Evolutionary conservation across 2,797 vertebrate species (phyloP), one percentile per base, ranked within the genome.

Genomic region (Helostoma temminkii): DNA sequence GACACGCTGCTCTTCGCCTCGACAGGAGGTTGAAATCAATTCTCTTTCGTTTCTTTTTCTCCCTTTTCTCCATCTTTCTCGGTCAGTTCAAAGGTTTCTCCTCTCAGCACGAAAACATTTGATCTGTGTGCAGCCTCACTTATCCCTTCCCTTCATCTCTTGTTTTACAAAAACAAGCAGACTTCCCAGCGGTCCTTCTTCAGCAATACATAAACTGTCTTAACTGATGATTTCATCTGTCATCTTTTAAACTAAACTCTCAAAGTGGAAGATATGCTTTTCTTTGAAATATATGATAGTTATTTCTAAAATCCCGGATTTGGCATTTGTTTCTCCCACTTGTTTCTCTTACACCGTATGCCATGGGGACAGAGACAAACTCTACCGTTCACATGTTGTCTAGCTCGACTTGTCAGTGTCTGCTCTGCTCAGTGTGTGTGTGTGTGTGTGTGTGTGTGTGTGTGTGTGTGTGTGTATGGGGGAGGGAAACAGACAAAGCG

Each of bases 81-180:
- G 22, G 56, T 76, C 56, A 60, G 66, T 76, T 80, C 67, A 84
- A 84, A 74, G 71, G 74, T 81, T 78, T 70, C 28, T 62, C 28
- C 66, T 74, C 63, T 67, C 60, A 43, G 67, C 74, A 46, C 68
- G 53, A 78, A 62, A 66, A 69, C 76, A 50, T 45, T 58, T 64
- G 46, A 76, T 80, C 55, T 53, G 21, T 80, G n/a, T n/a, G n/a
- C n/a, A n/a, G n/a, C n/a, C n/a, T n/a, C n/a, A 25, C 49, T 70
- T 21, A n/a, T 42, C 45, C 2, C 18, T 37, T 32, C 21, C 47
- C 55, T 63, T 59, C 49, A 50, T 74, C 70, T 68, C 37, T 36
- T 47, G 25, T 37, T 74, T 50, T 58, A 21, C 52, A n/a, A 39
- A 69, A 47, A 59, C 70, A 54, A 9, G 14, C 14, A 19, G 48